phyloP scores from a whole-genome alignment of 1,140 invertebrate species.

The Lysiphlebus fabarum region DNA sequence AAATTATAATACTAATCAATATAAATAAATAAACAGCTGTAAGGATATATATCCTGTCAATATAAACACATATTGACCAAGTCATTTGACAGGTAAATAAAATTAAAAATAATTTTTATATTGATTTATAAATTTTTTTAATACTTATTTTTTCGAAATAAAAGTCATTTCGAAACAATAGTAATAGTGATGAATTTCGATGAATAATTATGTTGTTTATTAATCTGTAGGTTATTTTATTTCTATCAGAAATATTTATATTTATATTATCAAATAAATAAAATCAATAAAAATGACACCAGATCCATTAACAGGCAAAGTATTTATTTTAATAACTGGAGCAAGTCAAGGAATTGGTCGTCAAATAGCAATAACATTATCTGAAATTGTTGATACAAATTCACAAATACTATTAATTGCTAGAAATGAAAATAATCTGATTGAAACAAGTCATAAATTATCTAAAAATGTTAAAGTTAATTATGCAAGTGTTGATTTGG shows the following conservation, averaged over 20 bases:
- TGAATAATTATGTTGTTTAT: too few relatives aligned
- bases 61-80: too few relatives aligned
- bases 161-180: too few relatives aligned
- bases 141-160: too few relatives aligned
- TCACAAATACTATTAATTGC: constrained; percentile 77
- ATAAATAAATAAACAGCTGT: too few relatives aligned
- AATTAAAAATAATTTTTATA: too few relatives aligned
- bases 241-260: neutral
- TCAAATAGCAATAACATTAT: constrained; percentile 69
- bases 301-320: constrained; percentile 51
- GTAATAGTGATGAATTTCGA: too few relatives aligned
- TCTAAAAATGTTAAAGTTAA: constrained; percentile 52
- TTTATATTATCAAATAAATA: neutral
- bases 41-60: too few relatives aligned
- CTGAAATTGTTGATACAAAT: constrained; percentile 59
- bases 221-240: neutral
- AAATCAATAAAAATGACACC: constrained; percentile 23
- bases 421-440: constrained; percentile 64
- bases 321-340: constrained; percentile 72
- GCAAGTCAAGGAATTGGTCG: constrained; percentile 85
- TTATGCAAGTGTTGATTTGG: constrained; percentile 60
- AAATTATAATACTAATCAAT: too few relatives aligned
- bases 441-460: constrained; percentile 59
- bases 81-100: too few relatives aligned
- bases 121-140: too few relatives aligned